These are phyloP conservation scores for Zaprionus ghesquierei DNA, from an alignment of 1,140 invertebrate genomes.

Conservation along the genomic window DNA sequence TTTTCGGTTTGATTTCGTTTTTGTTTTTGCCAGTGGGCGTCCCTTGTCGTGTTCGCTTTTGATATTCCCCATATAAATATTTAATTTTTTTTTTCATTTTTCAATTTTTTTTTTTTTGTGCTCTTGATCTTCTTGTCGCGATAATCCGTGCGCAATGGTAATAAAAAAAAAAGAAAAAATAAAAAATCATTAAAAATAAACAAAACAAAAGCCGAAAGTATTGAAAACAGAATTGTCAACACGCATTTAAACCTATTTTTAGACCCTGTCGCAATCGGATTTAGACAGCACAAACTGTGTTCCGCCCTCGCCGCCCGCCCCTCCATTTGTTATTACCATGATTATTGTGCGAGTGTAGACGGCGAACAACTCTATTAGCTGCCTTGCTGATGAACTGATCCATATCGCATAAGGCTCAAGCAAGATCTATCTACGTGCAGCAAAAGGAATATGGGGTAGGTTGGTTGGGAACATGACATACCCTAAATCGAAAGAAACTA, in stretches of 20 bases:
- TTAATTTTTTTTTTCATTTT: constrained; percentile 36
- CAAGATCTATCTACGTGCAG: not conserved
- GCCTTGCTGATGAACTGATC: constrained; percentile 33
- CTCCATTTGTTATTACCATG: constrained; percentile 24
- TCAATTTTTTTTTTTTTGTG: constrained; percentile 35
- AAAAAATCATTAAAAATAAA: constrained; percentile 8
- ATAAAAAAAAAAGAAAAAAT: constrained; percentile 64
- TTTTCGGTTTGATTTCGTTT: constrained; percentile 46
- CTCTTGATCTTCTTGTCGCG: constrained; percentile 77
- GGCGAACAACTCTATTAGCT: constrained; percentile 71
- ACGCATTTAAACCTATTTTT: constrained; percentile 79
- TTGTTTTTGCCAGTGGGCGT: constrained; percentile 58
- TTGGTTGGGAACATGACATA: not conserved
- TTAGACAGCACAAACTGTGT: too few species aligned
- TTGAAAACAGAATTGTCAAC: constrained; percentile 68
- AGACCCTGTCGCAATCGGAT: constrained; percentile 69
- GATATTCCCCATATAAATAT: constrained; percentile 62
- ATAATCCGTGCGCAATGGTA: constrained; percentile 74
- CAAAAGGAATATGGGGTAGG: not conserved
- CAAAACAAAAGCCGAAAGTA: constrained; percentile 39
- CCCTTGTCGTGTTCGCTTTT: constrained; percentile 37
- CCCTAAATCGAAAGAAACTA: not conserved
- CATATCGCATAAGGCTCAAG: constrained; percentile 32
- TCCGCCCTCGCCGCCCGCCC: too few species aligned
- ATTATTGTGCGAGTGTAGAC: constrained; percentile 33